Evolutionary conservation across 2,113 vertebrate genomes (phyloP), one percentile per base, ranked within the genome.

Genomic region (Laticauda laticaudata): DNA sequence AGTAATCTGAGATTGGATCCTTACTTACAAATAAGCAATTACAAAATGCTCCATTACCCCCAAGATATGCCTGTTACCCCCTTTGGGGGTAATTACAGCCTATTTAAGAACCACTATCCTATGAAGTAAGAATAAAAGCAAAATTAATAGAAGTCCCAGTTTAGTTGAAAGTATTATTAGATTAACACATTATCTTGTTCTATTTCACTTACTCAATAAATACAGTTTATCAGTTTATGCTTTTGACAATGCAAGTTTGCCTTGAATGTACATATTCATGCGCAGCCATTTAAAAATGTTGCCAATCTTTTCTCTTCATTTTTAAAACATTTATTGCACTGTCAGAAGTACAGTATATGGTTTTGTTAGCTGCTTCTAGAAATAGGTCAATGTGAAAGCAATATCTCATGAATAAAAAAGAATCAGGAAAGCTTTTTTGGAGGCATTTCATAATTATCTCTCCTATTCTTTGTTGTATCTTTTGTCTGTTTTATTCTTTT

Each of bases 321-420:
- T 59, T 90, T 54, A 90, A 93, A 81, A 18, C 75, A 90, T 90
- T 90, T 90, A 93, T 64, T 93, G 89, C 92, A 61, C 87, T 34
- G 29, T 39, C 55, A 86, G 89, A 93, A 90, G 56, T 51, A 51
- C 48, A 51, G 48, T 87, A 87, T 90, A 93, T 87, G 86, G 48
- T 93, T 86, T 93, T 64, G 23, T 51, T 93, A 87, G 51, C n/a
- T 89, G 90, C 91, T 91, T 34, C 57, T 53, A 23, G 18, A 26
- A 93, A 90, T 92, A 95, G 94, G 91, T 91, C 91, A 85, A 90
- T 94, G 91, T 81, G 3, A 11, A 86, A 56, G 87, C 92, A 18
- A 89, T 92, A 92, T 24, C 88, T 87, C 90, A 93, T 96, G 94
- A 97, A 95, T 94, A 97, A 95, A 92, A 69, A 88, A 92, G 93